Evolutionary conservation across 2,888 invertebrate genomes (phyloP), one percentile per base, ranked within the genome.

Genomic region (Dermolepida albohirtum): DNA sequence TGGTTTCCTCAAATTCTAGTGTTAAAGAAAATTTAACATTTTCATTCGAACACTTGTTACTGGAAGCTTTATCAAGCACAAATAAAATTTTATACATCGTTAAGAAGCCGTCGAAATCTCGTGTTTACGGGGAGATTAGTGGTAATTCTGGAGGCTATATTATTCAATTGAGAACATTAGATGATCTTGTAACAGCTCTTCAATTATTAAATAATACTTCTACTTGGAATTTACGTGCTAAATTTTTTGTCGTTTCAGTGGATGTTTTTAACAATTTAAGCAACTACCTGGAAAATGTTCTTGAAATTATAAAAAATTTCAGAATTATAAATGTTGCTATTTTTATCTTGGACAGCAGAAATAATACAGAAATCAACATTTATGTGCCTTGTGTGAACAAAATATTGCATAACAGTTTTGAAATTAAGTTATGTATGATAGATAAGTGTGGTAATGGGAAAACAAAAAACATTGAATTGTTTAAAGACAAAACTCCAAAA

Each of bases 371-470:
- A n/a, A 55, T 69, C 50, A 73, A 77, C 17, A 72, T 78, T 4
- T 79, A 75, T 54, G 73, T 78, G 6, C 79, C 78, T 77, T 72
- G 73, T 49, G 79, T 79, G 0, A 80, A 74, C 8, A 34, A 34
- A 34, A 34, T 2, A 64, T 71, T 73, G 5, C 69, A 69, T 27
- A 80, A 79, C 55, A 75, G 74, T 0, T 51, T 71, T 39, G 70
- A 73, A 44, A 70, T 73, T 27, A 70, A 72, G 16, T 49, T 74
- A 0, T 50, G 67, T 27, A 41, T 59, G 12, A 74, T 79, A 14
- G 77, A 77, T 22, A 67, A 16, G 8, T 80, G 78, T 57, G 49
- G 5, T 5, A 64, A 59, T 67, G 77, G 76, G 1, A 41, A 54
- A 16, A 71, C 75, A 22, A 11, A 39, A 17, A 70, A 68, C 7